These are phyloP conservation scores for Theristicus caerulescens DNA, from an alignment of 2,113 vertebrate species.

Conservation along the genomic window DNA sequence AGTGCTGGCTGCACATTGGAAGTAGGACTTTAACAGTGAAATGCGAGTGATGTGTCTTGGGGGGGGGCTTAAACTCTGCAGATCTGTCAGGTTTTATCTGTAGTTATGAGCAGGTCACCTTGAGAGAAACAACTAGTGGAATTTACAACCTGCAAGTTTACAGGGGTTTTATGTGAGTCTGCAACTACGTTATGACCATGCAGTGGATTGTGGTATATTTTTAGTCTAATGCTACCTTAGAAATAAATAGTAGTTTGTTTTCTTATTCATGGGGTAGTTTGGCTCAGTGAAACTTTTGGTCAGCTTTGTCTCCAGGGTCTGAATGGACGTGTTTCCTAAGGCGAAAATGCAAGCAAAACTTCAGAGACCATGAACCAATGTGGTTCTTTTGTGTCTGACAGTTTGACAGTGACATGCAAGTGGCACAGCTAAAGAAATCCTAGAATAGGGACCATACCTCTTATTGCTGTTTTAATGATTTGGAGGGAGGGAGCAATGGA, in stretches of 20 bases:
- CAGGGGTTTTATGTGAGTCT: background rate
- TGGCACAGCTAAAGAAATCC: background rate
- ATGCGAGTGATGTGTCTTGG: background rate
- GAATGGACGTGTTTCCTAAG: background rate
- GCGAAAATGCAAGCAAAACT: background rate
- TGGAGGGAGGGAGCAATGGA: background rate
- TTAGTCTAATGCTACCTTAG: background rate
- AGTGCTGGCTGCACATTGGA: background rate
- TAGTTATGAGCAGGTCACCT: background rate
- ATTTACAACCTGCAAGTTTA: background rate
- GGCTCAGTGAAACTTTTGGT: background rate
- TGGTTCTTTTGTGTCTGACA: background rate
- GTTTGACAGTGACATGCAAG: background rate
- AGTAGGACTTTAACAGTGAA: background rate
- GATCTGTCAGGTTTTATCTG: background rate
- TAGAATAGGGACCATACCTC: background rate
- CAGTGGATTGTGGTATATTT: background rate
- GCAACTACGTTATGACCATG: fast-evolving
- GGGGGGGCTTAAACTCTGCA: background rate
- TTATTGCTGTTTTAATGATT: background rate
- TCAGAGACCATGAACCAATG: fast-evolving
- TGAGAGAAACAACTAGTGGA: background rate
- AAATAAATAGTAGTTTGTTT: background rate
- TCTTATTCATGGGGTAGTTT: background rate
- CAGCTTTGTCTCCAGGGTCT: background rate